phyloP scores from a whole-genome alignment of 2,113 vertebrate species.

The Pavo muticus region DNA sequence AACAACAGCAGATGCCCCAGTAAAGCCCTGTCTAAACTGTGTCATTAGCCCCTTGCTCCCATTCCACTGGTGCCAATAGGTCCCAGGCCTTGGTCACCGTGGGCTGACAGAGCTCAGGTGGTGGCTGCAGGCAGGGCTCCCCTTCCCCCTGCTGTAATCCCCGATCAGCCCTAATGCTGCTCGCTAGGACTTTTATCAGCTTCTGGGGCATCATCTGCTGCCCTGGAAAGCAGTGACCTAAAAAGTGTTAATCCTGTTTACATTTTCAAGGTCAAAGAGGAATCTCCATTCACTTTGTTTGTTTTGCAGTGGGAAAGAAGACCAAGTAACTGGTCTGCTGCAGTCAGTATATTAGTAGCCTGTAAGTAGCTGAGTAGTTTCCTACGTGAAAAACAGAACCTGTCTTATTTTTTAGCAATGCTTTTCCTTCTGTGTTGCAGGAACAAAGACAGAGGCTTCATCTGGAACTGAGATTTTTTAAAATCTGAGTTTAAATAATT shows the following conservation, averaged over 20 bases:
- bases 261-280: constrained; percentile 67
- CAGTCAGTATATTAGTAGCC: neutral
- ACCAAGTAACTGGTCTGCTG: neutral
- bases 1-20: neutral
- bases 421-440: neutral
- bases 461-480: neutral
- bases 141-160: neutral
- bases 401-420: neutral
- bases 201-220: constrained; percentile 44
- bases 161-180: neutral
- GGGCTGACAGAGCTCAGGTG: neutral
- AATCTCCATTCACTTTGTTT: neutral
- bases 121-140: neutral
- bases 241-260: constrained; percentile 70
- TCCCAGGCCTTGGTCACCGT: neutral
- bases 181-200: constrained; percentile 26
- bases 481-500: neutral
- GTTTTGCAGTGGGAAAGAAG: neutral
- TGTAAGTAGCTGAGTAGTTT: neutral
- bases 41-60: neutral
- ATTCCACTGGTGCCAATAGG: rapidly evolving
- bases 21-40: neutral
- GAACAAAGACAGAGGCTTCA: neutral
- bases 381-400: neutral
- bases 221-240: constrained; percentile 61